Percentiles rank a stretch among this genome's conserved stretches.
Evolutionary conservation across 2,888 invertebrate species (phyloP).

Genomic region (Anodontia alba): DNA sequence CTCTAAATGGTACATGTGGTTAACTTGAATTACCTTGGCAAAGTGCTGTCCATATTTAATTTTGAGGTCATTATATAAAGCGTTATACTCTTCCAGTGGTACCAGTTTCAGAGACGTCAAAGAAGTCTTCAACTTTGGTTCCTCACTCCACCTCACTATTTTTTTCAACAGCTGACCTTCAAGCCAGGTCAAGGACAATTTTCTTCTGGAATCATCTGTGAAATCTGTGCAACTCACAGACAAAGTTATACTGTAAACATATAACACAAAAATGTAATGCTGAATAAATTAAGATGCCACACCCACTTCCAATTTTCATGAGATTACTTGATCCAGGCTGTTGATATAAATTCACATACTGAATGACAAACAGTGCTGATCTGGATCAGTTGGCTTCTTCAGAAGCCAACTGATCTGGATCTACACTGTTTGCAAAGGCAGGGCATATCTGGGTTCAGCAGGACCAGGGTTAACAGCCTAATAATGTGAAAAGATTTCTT

Average conservation of each 20-base stretch:
- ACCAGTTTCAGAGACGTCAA: slow-evolving; percentile 89
- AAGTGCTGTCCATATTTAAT: slow-evolving; percentile 91
- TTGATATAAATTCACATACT: too few relatives aligned
- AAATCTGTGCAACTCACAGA: slow-evolving; percentile 34
- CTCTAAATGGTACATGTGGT: too few relatives aligned
- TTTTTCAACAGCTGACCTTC: slow-evolving; percentile 75
- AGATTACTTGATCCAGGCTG: too few relatives aligned
- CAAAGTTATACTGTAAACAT: slow-evolving; percentile 39
- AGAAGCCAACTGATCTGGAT: too few relatives aligned
- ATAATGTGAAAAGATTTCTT: too few relatives aligned
- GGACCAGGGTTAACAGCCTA: too few relatives aligned
- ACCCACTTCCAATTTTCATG: too few relatives aligned
- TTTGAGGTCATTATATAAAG: slow-evolving; percentile 91
- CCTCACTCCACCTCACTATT: slow-evolving; percentile 78
- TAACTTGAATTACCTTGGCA: slow-evolving; percentile 87
- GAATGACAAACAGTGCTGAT: too few relatives aligned
- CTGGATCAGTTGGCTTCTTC: too few relatives aligned
- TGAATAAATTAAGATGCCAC: too few relatives aligned
- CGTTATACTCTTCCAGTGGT: slow-evolving; percentile 89
- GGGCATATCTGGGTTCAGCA: too few relatives aligned
- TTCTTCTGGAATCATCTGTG: slow-evolving; percentile 51
- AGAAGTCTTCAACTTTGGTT: slow-evolving; percentile 73
- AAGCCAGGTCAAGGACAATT: slow-evolving; percentile 76
- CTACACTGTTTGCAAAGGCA: too few relatives aligned
- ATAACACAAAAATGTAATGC: neutral